Conservation (phyloP, 2,113 vertebrate genomes). For the Datnioides undecimradiatus region DNA sequence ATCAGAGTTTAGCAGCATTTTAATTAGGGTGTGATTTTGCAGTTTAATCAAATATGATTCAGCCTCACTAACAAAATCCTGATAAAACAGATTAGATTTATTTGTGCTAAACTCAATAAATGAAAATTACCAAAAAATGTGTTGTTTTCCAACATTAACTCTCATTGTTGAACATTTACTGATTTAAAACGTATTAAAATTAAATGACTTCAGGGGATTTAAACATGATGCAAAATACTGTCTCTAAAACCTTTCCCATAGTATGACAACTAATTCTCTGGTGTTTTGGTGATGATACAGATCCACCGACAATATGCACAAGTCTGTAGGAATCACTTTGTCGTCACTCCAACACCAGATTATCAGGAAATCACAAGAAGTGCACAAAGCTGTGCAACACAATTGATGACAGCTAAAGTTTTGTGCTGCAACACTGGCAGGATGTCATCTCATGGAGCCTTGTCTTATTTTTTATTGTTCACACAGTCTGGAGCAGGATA, state of each 20-base stretch:
- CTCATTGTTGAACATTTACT: neutral
- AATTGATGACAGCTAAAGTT: slow-evolving; percentile 45
- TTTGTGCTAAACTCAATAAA: too few relatives aligned
- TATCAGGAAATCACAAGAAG: neutral
- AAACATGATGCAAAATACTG: neutral
- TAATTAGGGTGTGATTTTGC: neutral
- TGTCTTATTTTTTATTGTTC: slow-evolving; percentile 58
- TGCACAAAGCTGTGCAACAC: neutral
- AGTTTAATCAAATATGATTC: neutral
- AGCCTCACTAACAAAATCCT: neutral
- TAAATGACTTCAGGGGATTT: neutral
- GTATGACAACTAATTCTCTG: too few relatives aligned
- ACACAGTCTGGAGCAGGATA: slow-evolving; percentile 52
- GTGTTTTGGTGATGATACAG: neutral
- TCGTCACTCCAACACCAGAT: neutral
- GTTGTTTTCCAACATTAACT: too few relatives aligned
- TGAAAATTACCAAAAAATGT: too few relatives aligned
- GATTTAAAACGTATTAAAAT: too few relatives aligned
- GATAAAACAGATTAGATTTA: too few relatives aligned
- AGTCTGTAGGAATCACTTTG: neutral
- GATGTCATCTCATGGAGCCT: slow-evolving; percentile 26
- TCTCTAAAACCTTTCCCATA: neutral
- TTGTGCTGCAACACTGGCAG: slow-evolving; percentile 4
- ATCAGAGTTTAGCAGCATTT: neutral
- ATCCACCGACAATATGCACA: neutral